phyloP scores from a whole-genome alignment of 2,888 invertebrate species.

The Calliopum simillimum region DNA sequence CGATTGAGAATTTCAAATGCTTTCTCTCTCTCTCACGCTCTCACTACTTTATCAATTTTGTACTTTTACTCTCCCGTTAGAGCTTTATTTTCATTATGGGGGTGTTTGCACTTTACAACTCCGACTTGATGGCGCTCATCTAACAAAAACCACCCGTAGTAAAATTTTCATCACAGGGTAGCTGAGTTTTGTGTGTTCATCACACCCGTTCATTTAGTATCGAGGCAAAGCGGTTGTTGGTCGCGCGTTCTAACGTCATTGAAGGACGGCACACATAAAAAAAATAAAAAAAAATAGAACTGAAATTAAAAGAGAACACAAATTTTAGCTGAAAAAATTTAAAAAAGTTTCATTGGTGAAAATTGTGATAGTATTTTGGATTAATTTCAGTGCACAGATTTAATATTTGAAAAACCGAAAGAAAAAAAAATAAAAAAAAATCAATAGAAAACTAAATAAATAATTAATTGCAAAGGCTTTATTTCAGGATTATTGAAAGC shows the following conservation, averaged over 20 bases:
- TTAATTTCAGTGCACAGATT: background rate
- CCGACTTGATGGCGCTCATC: constrained; percentile 5
- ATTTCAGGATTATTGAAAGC: background rate
- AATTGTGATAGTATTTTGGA: too few species aligned
- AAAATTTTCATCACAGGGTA: constrained; percentile 18
- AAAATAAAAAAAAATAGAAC: background rate
- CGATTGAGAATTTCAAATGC: too few species aligned
- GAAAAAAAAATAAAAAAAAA: constrained; percentile 21
- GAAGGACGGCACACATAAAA: background rate
- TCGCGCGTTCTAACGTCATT: constrained; percentile 29
- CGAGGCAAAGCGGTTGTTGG: constrained; percentile 36
- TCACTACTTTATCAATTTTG: too few species aligned
- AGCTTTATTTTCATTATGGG: too few species aligned
- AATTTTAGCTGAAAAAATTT: constrained; percentile 7
- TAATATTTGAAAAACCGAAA: background rate
- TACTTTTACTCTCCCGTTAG: too few species aligned
- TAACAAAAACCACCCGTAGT: constrained; percentile 4
- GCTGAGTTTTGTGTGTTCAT: background rate
- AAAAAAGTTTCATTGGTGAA: constrained; percentile 2
- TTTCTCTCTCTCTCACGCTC: too few species aligned
- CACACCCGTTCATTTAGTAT: constrained; percentile 32
- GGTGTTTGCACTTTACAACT: too few species aligned
- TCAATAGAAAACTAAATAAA: constrained; percentile 8
- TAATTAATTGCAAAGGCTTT: constrained; percentile 20
- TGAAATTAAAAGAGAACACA: too few species aligned